Percentiles rank a stretch among this genome's conserved stretches.
Conservation (phyloP, 1,140 invertebrate species). For the Drosophila bocqueti region DNA sequence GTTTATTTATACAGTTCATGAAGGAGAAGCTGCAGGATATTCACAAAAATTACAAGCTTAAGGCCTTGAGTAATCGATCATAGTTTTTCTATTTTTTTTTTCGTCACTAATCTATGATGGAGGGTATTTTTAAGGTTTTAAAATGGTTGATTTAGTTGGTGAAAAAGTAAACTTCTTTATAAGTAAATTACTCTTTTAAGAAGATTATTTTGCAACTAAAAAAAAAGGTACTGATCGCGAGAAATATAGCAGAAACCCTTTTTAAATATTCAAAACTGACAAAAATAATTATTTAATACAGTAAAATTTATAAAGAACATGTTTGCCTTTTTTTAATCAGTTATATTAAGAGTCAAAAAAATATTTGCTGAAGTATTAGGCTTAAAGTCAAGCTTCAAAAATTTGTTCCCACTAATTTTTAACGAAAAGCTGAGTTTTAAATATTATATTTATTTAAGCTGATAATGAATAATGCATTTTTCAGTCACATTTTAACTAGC, state of each 20-base stretch:
- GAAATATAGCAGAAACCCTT: background rate
- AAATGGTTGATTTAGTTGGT: no score
- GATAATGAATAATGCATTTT: background rate
- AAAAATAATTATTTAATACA: background rate
- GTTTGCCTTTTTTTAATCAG: no score
- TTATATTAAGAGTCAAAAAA: background rate
- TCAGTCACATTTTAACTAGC: background rate
- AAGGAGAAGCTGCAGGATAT: slow-evolving; percentile 8
- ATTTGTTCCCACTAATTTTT: background rate
- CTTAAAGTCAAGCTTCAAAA: background rate
- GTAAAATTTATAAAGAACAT: no score
- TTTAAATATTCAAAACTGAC: background rate
- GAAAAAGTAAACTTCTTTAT: no score
- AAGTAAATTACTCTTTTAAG: no score
- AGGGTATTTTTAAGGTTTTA: background rate
- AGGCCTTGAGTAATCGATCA: slow-evolving; percentile 13
- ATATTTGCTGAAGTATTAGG: background rate
- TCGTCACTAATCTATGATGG: background rate
- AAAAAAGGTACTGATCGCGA: background rate
- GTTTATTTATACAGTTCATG: slow-evolving; percentile 33
- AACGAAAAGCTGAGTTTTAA: background rate
- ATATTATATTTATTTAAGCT: background rate
- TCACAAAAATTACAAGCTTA: slow-evolving; percentile 10
- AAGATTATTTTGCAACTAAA: background rate
- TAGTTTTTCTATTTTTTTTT: no score